Conservation (phyloP, 2,888 invertebrate species). For the Cerceris rybyensis region DNA sequence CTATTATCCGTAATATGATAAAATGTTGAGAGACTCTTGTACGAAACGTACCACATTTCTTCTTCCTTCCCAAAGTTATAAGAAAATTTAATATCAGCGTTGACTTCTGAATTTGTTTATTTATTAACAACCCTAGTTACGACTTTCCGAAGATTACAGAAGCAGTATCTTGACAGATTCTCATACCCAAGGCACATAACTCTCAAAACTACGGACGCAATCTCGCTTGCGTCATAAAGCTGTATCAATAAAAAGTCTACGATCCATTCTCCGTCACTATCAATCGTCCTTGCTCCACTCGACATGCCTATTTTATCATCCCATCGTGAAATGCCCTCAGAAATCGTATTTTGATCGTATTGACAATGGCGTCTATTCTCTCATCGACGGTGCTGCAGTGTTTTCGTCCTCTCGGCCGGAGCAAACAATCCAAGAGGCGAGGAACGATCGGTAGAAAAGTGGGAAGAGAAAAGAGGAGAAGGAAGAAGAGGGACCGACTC, state of each 20-base stretch:
- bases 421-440: slow-evolving; percentile 17
- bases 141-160: neutral
- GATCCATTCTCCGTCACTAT: slow-evolving; percentile 7
- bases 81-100: no score
- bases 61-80: no score
- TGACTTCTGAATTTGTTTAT: no score
- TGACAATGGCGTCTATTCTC: neutral
- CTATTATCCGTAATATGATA: no score
- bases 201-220: slow-evolving; percentile 6
- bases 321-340: neutral
- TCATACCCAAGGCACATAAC: neutral
- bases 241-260: neutral
- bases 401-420: slow-evolving; percentile 1
- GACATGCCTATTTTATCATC: slow-evolving; percentile 16
- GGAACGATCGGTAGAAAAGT: neutral
- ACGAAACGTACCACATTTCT: no score
- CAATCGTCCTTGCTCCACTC: slow-evolving; percentile 3
- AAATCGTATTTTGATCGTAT: slow-evolving; percentile 8
- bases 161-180: neutral
- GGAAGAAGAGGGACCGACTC: slow-evolving; percentile 3
- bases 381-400: slow-evolving; percentile 8
- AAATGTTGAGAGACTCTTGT: no score
- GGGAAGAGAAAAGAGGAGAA: neutral
- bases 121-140: neutral
- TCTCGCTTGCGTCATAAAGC: slow-evolving; percentile 18